Conservation (phyloP, 2,888 invertebrate genomes). For the Dichetophora obliterata region DNA sequence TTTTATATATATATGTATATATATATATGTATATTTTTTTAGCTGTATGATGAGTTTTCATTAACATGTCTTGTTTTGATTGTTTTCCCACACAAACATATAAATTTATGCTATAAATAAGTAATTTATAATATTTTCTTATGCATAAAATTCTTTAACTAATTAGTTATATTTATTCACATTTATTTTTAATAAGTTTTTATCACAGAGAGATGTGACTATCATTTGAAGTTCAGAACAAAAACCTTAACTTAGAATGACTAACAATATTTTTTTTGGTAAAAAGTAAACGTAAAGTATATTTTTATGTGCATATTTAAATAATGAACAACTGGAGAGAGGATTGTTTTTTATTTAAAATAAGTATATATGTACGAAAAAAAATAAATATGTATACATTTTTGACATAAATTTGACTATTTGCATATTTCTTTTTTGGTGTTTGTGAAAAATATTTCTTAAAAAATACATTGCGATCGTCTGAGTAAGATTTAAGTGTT, state of each 20-base stretch:
- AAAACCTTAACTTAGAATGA: conserved; percentile 16
- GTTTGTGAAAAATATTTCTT: too few relatives aligned
- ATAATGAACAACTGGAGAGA: conserved; percentile 11
- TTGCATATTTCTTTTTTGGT: too few relatives aligned
- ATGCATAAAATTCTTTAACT: background rate
- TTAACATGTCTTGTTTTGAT: conserved; percentile 26
- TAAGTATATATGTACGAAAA: too few relatives aligned
- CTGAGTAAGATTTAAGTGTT: too few relatives aligned
- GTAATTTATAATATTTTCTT: background rate
- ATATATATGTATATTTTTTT: background rate
- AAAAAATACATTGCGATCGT: too few relatives aligned
- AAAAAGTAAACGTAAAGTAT: background rate
- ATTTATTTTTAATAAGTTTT: conserved; percentile 46
- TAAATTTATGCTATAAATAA: background rate
- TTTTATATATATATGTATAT: too few relatives aligned
- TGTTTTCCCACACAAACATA: background rate
- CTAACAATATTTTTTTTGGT: background rate
- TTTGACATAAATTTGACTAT: too few relatives aligned
- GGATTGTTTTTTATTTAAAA: background rate
- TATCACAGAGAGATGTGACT: conserved; percentile 64
- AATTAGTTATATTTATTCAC: conserved; percentile 37
- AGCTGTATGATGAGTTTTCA: background rate
- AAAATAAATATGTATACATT: too few relatives aligned
- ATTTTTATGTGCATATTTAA: background rate
- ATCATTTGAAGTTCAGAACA: conserved; percentile 41